A percentile compares a stretch with the other conserved stretches of the same genome.
These are phyloP conservation scores for Triplophysa tibetana DNA, from an alignment of 2,113 vertebrate genomes.

Conservation along the genomic window DNA sequence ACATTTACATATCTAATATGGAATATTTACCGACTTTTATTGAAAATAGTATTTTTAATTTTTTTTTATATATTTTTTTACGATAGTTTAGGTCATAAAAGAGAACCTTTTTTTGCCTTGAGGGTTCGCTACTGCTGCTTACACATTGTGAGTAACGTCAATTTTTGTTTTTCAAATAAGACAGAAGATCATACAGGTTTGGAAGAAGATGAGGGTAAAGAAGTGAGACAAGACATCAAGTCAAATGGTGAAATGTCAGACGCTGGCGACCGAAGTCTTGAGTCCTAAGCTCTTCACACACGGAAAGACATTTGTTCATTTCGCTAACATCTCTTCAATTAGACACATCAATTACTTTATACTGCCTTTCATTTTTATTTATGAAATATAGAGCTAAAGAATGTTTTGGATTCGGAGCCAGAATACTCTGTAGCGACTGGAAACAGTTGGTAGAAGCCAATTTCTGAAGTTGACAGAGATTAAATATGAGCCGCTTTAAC, in stretches of 20 bases:
- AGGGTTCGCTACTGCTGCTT: neutral
- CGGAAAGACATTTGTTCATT: neutral
- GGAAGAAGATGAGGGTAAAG: neutral
- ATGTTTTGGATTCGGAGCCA: neutral
- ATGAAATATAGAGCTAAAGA: neutral
- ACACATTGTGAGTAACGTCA: neutral
- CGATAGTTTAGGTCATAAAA: too few relatives aligned
- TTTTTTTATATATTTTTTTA: too few relatives aligned
- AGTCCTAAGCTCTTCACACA: neutral
- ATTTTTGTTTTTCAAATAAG: neutral
- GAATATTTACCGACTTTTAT: too few relatives aligned
- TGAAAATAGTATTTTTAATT: too few relatives aligned
- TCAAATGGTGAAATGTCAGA: neutral
- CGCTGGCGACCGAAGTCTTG: neutral
- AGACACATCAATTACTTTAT: neutral
- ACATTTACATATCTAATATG: too few relatives aligned
- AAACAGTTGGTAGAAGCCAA: constrained; percentile 22
- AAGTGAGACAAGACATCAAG: too few relatives aligned
- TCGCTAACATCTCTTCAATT: neutral
- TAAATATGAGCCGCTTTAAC: constrained; percentile 29
- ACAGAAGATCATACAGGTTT: neutral
- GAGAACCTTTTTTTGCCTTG: too few relatives aligned
- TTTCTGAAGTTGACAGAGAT: constrained; percentile 1
- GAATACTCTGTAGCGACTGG: neutral
- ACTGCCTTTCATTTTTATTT: neutral